phyloP scores from a whole-genome alignment of 2,888 invertebrate species.

The Conus canariensis region DNA sequence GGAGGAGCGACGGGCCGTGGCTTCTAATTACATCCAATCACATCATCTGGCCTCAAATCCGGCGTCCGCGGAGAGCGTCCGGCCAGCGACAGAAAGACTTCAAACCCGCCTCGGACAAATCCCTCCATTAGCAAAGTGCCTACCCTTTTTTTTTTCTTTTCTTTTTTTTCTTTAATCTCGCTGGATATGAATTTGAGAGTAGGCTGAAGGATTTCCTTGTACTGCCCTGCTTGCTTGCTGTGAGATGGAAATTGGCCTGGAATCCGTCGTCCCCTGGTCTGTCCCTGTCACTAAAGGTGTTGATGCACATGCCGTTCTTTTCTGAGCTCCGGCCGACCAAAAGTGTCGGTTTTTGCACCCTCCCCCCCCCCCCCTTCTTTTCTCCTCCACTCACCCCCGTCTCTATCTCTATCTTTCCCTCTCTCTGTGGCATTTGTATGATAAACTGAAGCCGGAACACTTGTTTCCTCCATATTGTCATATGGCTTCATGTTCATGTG shows the following conservation, averaged over 20 bases:
- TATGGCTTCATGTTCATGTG: too few species aligned
- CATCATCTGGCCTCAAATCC: conserved; percentile 25
- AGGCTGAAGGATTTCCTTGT: neutral
- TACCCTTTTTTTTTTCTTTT: neutral
- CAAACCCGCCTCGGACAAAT: conserved; percentile 33
- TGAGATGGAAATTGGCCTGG: neutral
- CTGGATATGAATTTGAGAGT: conserved; percentile 23
- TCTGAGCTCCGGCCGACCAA: too few species aligned
- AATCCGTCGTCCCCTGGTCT: neutral
- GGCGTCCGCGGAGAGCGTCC: neutral
- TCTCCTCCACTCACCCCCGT: neutral
- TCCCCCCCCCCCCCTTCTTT: neutral
- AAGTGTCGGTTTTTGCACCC: too few species aligned
- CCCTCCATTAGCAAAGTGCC: conserved; percentile 38
- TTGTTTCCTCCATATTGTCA: too few species aligned
- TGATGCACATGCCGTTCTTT: neutral
- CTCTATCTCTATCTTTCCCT: neutral
- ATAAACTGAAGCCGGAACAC: too few species aligned
- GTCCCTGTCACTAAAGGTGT: neutral
- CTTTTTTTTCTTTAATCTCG: neutral
- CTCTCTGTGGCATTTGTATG: neutral
- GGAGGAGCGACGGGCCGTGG: neutral
- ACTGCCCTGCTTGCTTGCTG: neutral
- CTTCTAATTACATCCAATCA: conserved; percentile 37
- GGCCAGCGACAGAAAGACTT: conserved; percentile 7